Percentiles rank a stretch among this genome's conserved stretches.
Conservation (phyloP, 1,140 invertebrate genomes). For the Holotrichia oblita region DNA sequence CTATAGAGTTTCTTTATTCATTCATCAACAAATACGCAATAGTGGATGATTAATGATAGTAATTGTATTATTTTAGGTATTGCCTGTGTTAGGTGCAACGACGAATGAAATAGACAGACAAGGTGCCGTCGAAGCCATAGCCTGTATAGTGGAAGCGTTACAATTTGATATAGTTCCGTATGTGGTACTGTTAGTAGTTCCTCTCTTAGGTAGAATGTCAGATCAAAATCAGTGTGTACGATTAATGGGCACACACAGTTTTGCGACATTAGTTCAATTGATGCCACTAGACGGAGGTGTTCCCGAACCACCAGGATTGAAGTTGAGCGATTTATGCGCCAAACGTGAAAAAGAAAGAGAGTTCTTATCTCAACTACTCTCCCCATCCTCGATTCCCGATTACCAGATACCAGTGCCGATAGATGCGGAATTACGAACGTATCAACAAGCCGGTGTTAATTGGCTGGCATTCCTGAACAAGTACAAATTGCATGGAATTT, state of each 20-base stretch:
- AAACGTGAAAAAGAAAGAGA: slow-evolving; percentile 73
- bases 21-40: too few relatives aligned
- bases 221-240: slow-evolving; percentile 63
- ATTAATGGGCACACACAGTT: slow-evolving; percentile 90
- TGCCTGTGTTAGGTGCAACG: slow-evolving; percentile 74
- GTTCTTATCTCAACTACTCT: slow-evolving; percentile 91
- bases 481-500: slow-evolving; percentile 95
- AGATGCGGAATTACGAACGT: slow-evolving; percentile 81
- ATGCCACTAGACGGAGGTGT: slow-evolving; percentile 88
- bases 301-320: slow-evolving; percentile 63
- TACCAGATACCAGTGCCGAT: slow-evolving; percentile 84
- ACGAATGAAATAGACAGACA: slow-evolving; percentile 79
- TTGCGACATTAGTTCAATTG: slow-evolving; percentile 94
- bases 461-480: slow-evolving; percentile 97
- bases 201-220: slow-evolving; percentile 71
- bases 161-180: slow-evolving; percentile 90
- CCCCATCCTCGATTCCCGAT: slow-evolving; percentile 85
- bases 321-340: slow-evolving; percentile 64
- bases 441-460: slow-evolving; percentile 92
- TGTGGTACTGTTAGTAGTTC: slow-evolving; percentile 91
- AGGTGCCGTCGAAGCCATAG: slow-evolving; percentile 88
- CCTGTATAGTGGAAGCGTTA: slow-evolving; percentile 83
- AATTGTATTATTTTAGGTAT: slow-evolving; percentile 59
- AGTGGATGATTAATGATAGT: too few relatives aligned
- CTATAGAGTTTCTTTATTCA: too few relatives aligned